Evolutionary conservation across 1,140 invertebrate genomes (phyloP), one percentile per base, ranked within the genome.

Genomic region (Amphibalanus amphitrite): DNA sequence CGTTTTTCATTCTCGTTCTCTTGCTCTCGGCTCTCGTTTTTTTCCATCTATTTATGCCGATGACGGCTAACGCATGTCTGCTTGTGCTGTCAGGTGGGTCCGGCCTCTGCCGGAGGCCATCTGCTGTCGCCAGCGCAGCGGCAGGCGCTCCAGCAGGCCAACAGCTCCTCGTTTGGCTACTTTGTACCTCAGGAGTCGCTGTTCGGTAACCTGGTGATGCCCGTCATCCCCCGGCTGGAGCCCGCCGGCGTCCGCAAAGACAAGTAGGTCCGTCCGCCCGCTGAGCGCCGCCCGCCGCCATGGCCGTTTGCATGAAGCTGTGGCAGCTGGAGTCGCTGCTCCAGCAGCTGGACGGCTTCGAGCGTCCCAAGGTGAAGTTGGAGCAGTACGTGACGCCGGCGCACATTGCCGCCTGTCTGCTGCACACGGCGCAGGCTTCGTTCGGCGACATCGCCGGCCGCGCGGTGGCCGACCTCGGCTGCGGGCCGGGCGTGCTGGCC

Each of bases 341-440:
- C 29, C 87, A 93, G 79, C 83, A 87, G 74, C 81, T 97, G 20
- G 88, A 90, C 71, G 86, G 82, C 8, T 98, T 98, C 84, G 83
- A 88, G 40, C 85, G 88, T 26, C 95, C 95, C 15, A 97, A 98
- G 84, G 83, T 97, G 69, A 75, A 85, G 47, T 83, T 95, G 38
- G 96, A 99, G 80, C 96, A 99, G 80, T 98, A 98, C 83, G 85
- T 88, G 33, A 98, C 95, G 10, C 89, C 90, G 69, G 84, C 93
- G 28, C 92, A 97, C 80, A 90, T 97, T 77, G 93, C 91, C 59
- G 89, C 92, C 64, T 85, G 88, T 74, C 89, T 96, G 82, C 79
- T 96, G 28, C 88, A 95, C 78, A 89, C 88, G 23, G 93, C 95
- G 73, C 87, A 76, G 69, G 59, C 71, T 17, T 72, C 72, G 20